A percentile compares a stretch with the other conserved stretches of the same genome.
phyloP scores from a whole-genome alignment of 2,797 vertebrate species.

The Ambastaia sidthimunki region DNA sequence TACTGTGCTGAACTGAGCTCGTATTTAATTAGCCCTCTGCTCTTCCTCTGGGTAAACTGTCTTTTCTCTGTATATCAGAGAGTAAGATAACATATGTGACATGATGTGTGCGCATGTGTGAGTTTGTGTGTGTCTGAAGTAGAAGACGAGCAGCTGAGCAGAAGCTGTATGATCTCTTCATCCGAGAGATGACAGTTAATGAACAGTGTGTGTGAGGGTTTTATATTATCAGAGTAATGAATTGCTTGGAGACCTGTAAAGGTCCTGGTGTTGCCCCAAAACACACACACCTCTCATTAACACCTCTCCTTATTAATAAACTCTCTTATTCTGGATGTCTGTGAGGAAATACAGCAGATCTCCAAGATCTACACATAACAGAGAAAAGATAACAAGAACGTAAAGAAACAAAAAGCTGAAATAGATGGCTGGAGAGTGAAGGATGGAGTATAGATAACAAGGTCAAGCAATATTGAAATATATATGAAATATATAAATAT shows the following conservation, averaged over 20 bases:
- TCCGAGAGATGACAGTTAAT: constrained; percentile 63
- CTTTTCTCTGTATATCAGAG: constrained; percentile 17
- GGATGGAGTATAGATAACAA: neutral
- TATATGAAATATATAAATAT: neutral
- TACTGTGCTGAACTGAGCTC: neutral
- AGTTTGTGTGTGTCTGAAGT: neutral
- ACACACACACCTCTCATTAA: neutral
- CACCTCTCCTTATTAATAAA: neutral
- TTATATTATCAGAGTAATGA: constrained; percentile 11
- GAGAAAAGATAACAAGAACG: neutral
- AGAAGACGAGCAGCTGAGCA: constrained; percentile 37
- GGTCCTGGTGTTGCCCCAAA: neutral
- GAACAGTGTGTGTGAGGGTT: constrained; percentile 52
- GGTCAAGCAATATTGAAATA: constrained; percentile 2
- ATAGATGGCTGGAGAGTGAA: neutral
- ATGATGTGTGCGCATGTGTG: constrained; percentile 18
- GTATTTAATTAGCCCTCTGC: constrained; percentile 39
- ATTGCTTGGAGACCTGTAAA: constrained; percentile 17
- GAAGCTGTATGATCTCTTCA: constrained; percentile 60
- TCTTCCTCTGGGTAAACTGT: constrained; percentile 36
- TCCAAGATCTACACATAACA: neutral
- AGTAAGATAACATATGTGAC: constrained; percentile 9
- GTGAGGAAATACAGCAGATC: neutral
- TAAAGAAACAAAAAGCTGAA: neutral
- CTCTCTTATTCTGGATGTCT: neutral